phyloP scores from a whole-genome alignment of 1,140 invertebrate genomes.

The Hermetia illucens region DNA sequence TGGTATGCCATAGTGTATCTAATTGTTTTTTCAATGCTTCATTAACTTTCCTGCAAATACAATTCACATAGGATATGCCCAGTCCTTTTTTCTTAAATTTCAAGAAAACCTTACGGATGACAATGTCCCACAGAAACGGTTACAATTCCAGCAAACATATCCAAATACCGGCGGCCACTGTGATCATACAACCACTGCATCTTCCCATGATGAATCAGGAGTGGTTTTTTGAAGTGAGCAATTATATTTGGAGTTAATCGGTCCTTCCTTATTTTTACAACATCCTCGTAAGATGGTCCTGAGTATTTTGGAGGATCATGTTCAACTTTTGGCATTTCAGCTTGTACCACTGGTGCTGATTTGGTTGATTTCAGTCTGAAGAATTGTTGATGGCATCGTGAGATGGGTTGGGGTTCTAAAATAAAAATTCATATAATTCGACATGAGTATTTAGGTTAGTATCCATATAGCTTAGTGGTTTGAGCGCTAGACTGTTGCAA shows the following conservation, averaged over 20 bases:
- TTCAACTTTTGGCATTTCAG: not conserved
- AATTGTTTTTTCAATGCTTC: constrained; percentile 65
- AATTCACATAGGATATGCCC: too few relatives aligned
- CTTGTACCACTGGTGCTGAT: not conserved
- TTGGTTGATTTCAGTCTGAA: too few relatives aligned
- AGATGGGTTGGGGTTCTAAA: too few relatives aligned
- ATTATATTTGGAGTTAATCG: constrained; percentile 57
- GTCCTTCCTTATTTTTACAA: constrained; percentile 38
- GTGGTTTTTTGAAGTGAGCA: constrained; percentile 68
- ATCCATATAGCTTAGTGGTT: too few relatives aligned
- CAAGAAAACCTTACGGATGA: constrained; percentile 66
- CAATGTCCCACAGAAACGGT: constrained; percentile 96
- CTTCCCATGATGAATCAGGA: constrained; percentile 72
- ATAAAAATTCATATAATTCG: too few relatives aligned
- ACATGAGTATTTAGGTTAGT: too few relatives aligned
- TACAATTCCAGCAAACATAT: constrained; percentile 92
- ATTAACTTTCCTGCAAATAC: constrained; percentile 50
- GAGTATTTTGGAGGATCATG: constrained; percentile 20
- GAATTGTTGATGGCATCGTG: too few relatives aligned
- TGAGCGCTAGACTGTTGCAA: too few relatives aligned
- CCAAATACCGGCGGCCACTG: constrained; percentile 73
- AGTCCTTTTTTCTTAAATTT: not conserved
- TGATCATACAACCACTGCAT: constrained; percentile 91
- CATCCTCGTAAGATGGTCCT: constrained; percentile 43
- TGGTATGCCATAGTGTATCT: constrained; percentile 76